phyloP scores from a whole-genome alignment of 2,797 vertebrate species.

The Tarsius wallacei region DNA sequence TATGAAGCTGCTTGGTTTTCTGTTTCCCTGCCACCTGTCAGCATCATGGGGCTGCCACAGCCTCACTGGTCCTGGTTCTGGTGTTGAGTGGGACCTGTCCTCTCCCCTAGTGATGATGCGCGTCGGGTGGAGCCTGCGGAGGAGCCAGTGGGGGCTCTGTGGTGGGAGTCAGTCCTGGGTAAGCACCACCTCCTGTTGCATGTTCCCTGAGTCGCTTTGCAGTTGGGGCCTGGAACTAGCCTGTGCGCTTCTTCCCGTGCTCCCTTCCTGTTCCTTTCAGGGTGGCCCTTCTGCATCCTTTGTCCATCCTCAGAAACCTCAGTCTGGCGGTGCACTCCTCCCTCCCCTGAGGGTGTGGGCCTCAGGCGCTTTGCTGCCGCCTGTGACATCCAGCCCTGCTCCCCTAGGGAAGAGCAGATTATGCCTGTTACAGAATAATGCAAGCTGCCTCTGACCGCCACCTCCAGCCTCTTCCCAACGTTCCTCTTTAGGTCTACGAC shows the following conservation, averaged over 20 bases:
- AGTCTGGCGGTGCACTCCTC: neutral
- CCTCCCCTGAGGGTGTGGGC: neutral
- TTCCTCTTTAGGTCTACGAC: accelerated
- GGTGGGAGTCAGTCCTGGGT: no score
- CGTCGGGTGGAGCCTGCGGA: accelerated
- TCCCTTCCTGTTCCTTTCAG: neutral
- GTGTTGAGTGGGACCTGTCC: no score
- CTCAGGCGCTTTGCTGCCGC: accelerated
- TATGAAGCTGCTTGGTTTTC: no score
- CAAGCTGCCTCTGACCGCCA: neutral
- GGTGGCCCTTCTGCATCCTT: neutral
- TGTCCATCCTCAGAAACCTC: accelerated
- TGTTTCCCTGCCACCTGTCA: neutral
- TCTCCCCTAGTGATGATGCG: neutral
- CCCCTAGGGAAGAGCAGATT: neutral
- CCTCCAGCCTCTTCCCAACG: no score
- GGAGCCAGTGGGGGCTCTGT: neutral
- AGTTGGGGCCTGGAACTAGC: neutral
- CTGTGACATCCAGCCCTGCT: neutral
- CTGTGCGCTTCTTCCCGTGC: neutral
- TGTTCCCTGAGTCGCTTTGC: neutral
- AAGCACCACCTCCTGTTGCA: accelerated
- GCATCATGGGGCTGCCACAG: neutral
- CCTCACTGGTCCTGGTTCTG: neutral
- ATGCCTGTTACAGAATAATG: no score